Evolutionary conservation across 2,113 vertebrate species (phyloP), one percentile per base, ranked within the genome.

Genomic region (Diphyllodes magnificus): DNA sequence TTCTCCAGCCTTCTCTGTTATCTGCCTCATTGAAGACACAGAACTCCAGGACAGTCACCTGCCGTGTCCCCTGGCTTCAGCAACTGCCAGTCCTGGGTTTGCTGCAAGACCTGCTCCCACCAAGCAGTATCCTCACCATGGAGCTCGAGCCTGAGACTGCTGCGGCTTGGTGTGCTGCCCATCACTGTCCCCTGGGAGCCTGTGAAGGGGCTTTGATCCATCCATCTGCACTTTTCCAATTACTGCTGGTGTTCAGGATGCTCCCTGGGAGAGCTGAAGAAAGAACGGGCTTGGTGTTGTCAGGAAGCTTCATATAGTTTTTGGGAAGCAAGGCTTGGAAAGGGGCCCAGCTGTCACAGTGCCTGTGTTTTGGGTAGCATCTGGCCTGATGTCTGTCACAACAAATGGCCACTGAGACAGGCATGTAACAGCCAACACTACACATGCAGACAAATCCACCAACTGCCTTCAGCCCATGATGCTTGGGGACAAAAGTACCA

Each of bases 391-490:
- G 54, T 69, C 73, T 70, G 21, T 49, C 22, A 6, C 64, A 80
- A 69, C 24, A 53, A 86, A 57, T 10, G 64, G 37, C 63, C 15
- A 10, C 61, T 4, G 27, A 68, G 79, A 33, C 6, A 5, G 49
- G 31, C 54, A 57, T 0, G 0, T 51, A 54, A 33, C 33, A 71
- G 42, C 49, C 31, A 44, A 14, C 30, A 15, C 15, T 51, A 13
- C 23, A 15, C 3, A 0, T 1, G 13, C 54, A 57, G n/a, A 7
- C 17, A 50, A 78, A 81, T 73, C 37, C 69, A 70, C 54, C 7
- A 6, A 13, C 33, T 47, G 0, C 0, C 53, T 63, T 65, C 54
- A 57, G 4, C 22, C 37, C 17, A 0, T 2, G 7, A 13, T 22
- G 28, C 22, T n/a, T n/a, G 3, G 45, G 64, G 30, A 45, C 28